Evolutionary conservation across 37 sponge, comb jelly and placozoan genomes (phyloP).

Genomic region (Chondrosia reniformis): DNA sequence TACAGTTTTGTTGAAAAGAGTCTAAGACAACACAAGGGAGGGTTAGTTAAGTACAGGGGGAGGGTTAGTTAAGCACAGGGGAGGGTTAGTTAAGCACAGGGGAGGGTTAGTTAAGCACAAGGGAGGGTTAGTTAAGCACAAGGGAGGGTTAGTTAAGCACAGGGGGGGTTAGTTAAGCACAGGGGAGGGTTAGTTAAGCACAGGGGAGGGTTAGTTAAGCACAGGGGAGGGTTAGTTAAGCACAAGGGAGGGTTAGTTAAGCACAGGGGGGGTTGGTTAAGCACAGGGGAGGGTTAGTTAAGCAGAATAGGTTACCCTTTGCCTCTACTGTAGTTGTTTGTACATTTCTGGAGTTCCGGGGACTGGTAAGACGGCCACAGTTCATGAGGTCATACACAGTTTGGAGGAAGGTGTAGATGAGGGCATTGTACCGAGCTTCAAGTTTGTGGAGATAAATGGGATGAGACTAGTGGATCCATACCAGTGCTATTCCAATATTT

Average conservation of each 20-base stretch:
- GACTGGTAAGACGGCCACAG: constrained; percentile 98
- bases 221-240: too few species aligned
- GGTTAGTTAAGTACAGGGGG: constrained; percentile 43
- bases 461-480: constrained; percentile 77
- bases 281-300: too few species aligned
- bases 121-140: too few species aligned
- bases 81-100: too few species aligned
- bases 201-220: too few species aligned
- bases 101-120: too few species aligned
- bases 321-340: constrained; percentile 58
- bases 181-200: too few species aligned
- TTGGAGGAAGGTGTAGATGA: constrained; percentile 51
- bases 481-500: constrained; percentile 36
- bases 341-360: constrained; percentile 96
- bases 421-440: constrained; percentile 52
- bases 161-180: too few species aligned
- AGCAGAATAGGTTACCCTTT: background rate
- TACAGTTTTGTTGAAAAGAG: constrained; percentile 78
- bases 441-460: constrained; percentile 91
- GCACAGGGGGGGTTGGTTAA: too few species aligned
- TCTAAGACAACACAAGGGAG: constrained; percentile 69
- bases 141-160: too few species aligned
- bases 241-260: constrained; percentile 78
- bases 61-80: too few species aligned
- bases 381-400: constrained; percentile 60